These are phyloP conservation scores for Tenebrosternarchus preto DNA, from an alignment of 2,113 vertebrate species.

Conservation along the genomic window DNA sequence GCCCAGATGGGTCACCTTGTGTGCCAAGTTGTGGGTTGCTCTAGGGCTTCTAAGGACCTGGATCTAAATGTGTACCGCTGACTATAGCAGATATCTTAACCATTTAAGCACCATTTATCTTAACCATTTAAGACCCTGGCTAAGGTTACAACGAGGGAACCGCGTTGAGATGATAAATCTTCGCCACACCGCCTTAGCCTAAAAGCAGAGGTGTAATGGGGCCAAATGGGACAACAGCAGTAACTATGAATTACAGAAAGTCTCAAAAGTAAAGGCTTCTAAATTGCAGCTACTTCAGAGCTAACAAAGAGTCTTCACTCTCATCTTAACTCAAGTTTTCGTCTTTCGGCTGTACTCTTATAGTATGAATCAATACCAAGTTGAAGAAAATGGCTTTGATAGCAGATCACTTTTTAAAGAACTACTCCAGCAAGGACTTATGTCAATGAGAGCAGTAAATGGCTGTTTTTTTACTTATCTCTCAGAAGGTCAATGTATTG, in stretches of 20 bases:
- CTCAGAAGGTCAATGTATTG: conserved; percentile 84
- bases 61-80: not conserved
- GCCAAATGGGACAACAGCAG: too few species aligned
- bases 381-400: conserved; percentile 41
- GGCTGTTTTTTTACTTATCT: conserved; percentile 67
- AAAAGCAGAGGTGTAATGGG: too few species aligned
- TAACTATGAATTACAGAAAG: not conserved
- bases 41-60: conserved; percentile 34
- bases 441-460: conserved; percentile 39
- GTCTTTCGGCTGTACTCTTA: conserved; percentile 9
- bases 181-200: too few species aligned
- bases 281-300: too few species aligned
- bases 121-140: not conserved
- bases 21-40: conserved; percentile 60
- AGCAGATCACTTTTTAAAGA: conserved; percentile 26
- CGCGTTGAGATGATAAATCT: too few species aligned
- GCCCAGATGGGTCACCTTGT: conserved; percentile 50
- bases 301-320: not conserved
- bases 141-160: too few species aligned
- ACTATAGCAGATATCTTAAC: not conserved
- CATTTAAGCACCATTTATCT: not conserved
- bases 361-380: conserved; percentile 27
- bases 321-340: not conserved
- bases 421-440: conserved; percentile 32
- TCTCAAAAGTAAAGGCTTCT: not conserved